Conservation (phyloP, 2,113 vertebrate genomes). For the Gobius niger region DNA sequence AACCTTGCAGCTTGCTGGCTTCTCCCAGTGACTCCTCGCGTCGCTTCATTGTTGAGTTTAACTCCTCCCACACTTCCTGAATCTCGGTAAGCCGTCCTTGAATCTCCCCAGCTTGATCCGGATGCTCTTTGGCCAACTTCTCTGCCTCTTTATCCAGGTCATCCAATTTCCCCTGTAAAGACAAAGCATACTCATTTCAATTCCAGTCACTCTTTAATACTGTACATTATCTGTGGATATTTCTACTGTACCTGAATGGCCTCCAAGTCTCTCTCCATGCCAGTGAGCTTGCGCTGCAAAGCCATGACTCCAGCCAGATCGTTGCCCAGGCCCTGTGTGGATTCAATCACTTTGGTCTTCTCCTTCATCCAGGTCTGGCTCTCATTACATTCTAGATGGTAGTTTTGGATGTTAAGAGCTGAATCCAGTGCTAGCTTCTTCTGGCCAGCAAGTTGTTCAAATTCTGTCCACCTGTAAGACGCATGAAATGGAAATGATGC, state of each 20-base stretch:
- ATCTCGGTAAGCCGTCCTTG: constrained; percentile 75
- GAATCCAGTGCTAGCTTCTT: constrained; percentile 88
- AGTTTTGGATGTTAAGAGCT: constrained; percentile 93
- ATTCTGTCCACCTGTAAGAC: constrained; percentile 86
- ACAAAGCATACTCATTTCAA: neutral
- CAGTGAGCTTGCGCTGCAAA: constrained; percentile 89
- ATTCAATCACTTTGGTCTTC: constrained; percentile 94
- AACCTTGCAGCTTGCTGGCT: constrained; percentile 89
- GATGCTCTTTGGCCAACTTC: constrained; percentile 80
- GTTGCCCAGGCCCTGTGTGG: constrained; percentile 88
- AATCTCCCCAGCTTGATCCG: constrained; percentile 80
- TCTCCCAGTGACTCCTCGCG: constrained; percentile 90
- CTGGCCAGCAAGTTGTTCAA: constrained; percentile 81
- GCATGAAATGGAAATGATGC: neutral
- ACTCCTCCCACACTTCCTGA: constrained; percentile 86
- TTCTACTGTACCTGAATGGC: constrained; percentile 81
- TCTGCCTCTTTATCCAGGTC: constrained; percentile 82
- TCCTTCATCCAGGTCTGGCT: constrained; percentile 93
- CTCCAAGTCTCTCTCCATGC: constrained; percentile 90
- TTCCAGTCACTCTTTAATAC: neutral
- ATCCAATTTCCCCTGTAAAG: constrained; percentile 80
- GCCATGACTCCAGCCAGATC: constrained; percentile 91
- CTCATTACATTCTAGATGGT: constrained; percentile 93
- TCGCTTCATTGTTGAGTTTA: constrained; percentile 83
- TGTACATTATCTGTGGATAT: neutral